Percentiles rank a stretch among this genome's conserved stretches.
Evolutionary conservation across 1,140 invertebrate genomes (phyloP).

Genomic region (Heliothis subflexa): DNA sequence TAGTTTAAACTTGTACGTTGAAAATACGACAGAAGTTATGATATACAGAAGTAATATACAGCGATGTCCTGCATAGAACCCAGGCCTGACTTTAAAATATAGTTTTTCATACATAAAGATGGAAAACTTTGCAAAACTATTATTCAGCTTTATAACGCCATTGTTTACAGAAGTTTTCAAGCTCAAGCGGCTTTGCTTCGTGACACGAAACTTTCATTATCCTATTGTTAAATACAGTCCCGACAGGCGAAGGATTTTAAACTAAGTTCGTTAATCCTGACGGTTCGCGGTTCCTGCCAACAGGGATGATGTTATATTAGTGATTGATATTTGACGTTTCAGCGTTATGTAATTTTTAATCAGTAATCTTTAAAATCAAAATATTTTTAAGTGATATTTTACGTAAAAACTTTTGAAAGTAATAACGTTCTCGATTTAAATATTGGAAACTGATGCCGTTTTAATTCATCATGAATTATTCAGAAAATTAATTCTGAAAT

Average conservation of each 20-base stretch:
- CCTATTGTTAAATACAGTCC: constrained; percentile 27
- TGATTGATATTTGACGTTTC: too few relatives aligned
- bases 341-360: too few relatives aligned
- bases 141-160: neutral
- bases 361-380: too few relatives aligned
- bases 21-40: too few relatives aligned
- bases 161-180: constrained; percentile 15
- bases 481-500: neutral
- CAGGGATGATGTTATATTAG: neutral
- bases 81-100: too few relatives aligned
- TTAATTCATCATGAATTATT: neutral
- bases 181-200: constrained; percentile 17
- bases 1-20: too few relatives aligned
- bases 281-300: constrained; percentile 19
- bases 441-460: neutral
- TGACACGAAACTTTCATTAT: constrained; percentile 42
- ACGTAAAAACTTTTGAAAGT: too few relatives aligned
- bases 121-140: neutral
- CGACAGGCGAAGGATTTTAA: constrained; percentile 29
- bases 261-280: constrained; percentile 21
- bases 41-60: too few relatives aligned
- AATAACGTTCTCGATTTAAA: neutral
- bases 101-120: neutral
- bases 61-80: too few relatives aligned
- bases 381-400: too few relatives aligned